Conservation (phyloP, 2,797 vertebrate species). For the Molossus molossus region DNA sequence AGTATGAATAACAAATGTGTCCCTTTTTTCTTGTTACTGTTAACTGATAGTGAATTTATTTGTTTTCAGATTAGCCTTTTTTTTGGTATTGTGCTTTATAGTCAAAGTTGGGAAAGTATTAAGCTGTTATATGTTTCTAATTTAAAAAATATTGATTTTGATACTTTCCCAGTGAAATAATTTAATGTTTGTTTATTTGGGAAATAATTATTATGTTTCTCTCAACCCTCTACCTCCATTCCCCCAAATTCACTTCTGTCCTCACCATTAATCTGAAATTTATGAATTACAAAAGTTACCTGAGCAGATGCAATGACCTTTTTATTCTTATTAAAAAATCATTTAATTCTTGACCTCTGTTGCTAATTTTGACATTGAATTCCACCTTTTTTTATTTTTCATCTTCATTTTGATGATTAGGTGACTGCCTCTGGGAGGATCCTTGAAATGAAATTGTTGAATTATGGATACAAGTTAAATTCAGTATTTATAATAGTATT, state of each 20-base stretch:
- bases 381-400: not conserved
- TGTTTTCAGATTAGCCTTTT: not conserved
- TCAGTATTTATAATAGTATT: not conserved
- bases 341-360: constrained; percentile 59
- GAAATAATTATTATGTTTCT: constrained; percentile 39
- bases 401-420: constrained; percentile 22
- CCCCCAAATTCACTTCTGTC: not conserved
- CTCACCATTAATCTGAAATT: constrained; percentile 12
- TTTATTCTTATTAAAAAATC: constrained; percentile 39
- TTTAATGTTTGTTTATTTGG: constrained; percentile 15
- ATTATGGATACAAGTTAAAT: constrained; percentile 57
- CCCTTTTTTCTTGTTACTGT: not conserved
- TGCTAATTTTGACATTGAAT: constrained; percentile 38
- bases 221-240: not conserved
- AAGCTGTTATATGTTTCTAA: not conserved
- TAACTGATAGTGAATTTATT: not conserved
- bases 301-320: not conserved
- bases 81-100: constrained; percentile 4
- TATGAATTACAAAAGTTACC: constrained; percentile 10
- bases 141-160: constrained; percentile 10
- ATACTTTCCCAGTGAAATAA: constrained; percentile 39
- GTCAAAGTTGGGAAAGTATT: not conserved
- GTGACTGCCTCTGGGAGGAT: not conserved
- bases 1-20: not conserved
- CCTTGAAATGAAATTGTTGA: constrained; percentile 13